phyloP scores from a whole-genome alignment of 2,797 vertebrate species.

The Danio albolineatus region DNA sequence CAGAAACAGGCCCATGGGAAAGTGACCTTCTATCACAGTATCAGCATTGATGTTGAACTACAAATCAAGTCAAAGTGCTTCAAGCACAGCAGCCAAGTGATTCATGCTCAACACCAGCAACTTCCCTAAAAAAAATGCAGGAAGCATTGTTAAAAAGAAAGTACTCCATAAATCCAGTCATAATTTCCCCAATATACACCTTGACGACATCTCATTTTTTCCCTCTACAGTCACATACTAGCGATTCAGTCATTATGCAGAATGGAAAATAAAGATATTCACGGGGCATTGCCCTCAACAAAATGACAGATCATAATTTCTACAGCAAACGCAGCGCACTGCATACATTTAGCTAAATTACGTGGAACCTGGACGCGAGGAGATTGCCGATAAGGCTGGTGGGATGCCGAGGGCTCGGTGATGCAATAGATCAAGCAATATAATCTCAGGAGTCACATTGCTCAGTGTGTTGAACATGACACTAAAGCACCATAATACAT shows the following conservation, averaged over 20 bases:
- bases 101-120: slow-evolving; percentile 25
- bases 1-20: slow-evolving; percentile 2
- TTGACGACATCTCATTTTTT: background rate
- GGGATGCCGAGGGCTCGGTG: slow-evolving; percentile 1
- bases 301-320: slow-evolving; percentile 32
- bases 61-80: slow-evolving; percentile 15
- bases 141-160: slow-evolving; percentile 32
- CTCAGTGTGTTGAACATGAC: background rate
- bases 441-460: slow-evolving; percentile 7
- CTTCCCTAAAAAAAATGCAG: slow-evolving; percentile 38
- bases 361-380: slow-evolving; percentile 1
- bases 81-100: slow-evolving; percentile 30
- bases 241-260: background rate
- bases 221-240: background rate
- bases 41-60: slow-evolving; percentile 13
- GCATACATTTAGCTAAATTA: slow-evolving; percentile 41
- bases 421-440: background rate
- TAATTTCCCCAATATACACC: slow-evolving; percentile 13
- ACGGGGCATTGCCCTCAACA: background rate
- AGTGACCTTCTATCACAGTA: slow-evolving; percentile 3
- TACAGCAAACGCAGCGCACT: background rate
- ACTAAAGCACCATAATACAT: background rate
- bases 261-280: slow-evolving; percentile 21
- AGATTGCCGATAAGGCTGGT: slow-evolving; percentile 22
- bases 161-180: background rate